A percentile compares a stretch with the other conserved stretches of the same genome.
Evolutionary conservation across 1,140 invertebrate genomes (phyloP).

Genomic region (Drosophila insularis): DNA sequence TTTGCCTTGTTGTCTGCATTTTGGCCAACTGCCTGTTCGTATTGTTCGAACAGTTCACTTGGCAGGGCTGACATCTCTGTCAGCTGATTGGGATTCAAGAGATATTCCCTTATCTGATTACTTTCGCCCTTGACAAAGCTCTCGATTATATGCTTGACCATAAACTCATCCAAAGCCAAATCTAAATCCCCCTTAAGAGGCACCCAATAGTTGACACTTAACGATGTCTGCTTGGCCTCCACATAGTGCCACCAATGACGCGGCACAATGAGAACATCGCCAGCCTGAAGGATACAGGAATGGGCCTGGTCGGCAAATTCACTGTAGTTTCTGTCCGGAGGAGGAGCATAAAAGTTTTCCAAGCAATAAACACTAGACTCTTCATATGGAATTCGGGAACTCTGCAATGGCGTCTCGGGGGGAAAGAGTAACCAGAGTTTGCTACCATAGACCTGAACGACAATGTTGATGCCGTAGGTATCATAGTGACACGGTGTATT

Average conservation of each 20-base stretch:
- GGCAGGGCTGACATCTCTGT: slow-evolving; percentile 37
- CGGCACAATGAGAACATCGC: slow-evolving; percentile 94
- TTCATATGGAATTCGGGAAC: slow-evolving; percentile 96
- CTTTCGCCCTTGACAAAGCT: slow-evolving; percentile 58
- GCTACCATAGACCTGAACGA: slow-evolving; percentile 94
- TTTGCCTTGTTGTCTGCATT: slow-evolving; percentile 19
- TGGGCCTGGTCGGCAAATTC: slow-evolving; percentile 63
- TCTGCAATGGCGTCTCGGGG: slow-evolving; percentile 88
- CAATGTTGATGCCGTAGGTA: slow-evolving; percentile 96
- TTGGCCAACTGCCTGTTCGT: slow-evolving; percentile 41
- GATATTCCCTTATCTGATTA: slow-evolving; percentile 45
- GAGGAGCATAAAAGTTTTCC: slow-evolving; percentile 89
- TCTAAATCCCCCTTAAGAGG: slow-evolving; percentile 85
- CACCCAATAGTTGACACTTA: slow-evolving; percentile 95
- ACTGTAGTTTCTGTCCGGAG: slow-evolving; percentile 23
- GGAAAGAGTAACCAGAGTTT: slow-evolving; percentile 98
- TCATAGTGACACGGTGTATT: slow-evolving; percentile 97
- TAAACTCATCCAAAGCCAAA: slow-evolving; percentile 66
- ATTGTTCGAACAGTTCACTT: slow-evolving; percentile 51
- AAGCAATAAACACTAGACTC: slow-evolving; percentile 97
- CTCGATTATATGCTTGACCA: slow-evolving; percentile 74
- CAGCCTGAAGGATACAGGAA: slow-evolving; percentile 88
- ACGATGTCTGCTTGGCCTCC: slow-evolving; percentile 88
- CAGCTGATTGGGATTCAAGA: slow-evolving; percentile 78
- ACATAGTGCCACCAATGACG: slow-evolving; percentile 98